Base-by-base conservation (phyloP, 2,888 invertebrate genomes). In the Tuta absoluta region DNA sequence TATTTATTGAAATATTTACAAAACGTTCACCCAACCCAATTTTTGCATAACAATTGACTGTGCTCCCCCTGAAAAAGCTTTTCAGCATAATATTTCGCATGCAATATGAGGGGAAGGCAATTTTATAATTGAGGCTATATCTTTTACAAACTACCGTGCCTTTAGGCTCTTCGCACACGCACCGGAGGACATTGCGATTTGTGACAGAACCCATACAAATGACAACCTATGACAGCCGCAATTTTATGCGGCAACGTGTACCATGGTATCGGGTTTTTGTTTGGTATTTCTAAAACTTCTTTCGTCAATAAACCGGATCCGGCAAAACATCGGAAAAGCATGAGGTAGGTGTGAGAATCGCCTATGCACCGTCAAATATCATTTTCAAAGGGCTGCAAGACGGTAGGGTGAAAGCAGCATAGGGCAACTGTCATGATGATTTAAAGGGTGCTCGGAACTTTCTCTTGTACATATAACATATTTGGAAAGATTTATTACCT, bases 321-420 rank as follows among this genome's bases (percentile, higher is more conserved):
- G n/a, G n/a, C n/a, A n/a, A n/a, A n/a, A n/a, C n/a, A n/a, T n/a
- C n/a, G n/a, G n/a, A n/a, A n/a, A n/a, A n/a, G n/a, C n/a, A n/a
- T n/a, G n/a, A n/a, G n/a, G n/a, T n/a, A n/a, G n/a, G n/a, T n/a
- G n/a, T n/a, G n/a, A n/a, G n/a, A n/a, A n/a, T n/a, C n/a, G n/a
- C n/a, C n/a, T n/a, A n/a, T n/a, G n/a, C 48, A 66, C 67, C 66
- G 68, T 64, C 71, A 71, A 76, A 76, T 75, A 76, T 72, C 71
- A 71, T 75, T 73, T 75, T 69, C 65, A 72, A 76, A 75, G 69
- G 71, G 70, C 56, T 61, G 63, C 67, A 68, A 67, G 71, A 75
- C 71, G 70, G 67, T 69, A 61, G 72, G 71, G 74, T 75, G 69
- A 69, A 70, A 72, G 72, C 69, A 73, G 70, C 71, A 70, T 67